Conservation (phyloP, 2,113 vertebrate genomes). For the Corythornis cristatus region DNA sequence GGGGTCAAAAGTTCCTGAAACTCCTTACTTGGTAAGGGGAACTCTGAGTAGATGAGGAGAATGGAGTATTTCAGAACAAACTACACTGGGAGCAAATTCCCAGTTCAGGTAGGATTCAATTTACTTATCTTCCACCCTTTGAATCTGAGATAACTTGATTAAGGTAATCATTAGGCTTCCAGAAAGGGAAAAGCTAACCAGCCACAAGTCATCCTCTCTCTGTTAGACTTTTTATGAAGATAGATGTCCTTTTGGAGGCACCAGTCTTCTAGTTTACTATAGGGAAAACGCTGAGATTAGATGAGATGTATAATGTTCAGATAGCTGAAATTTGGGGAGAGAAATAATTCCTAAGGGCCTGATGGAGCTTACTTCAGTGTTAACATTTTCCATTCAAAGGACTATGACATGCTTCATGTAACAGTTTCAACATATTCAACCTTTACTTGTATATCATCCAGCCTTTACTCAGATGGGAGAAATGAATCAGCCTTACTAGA, state of each 20-base stretch:
- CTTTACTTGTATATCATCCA: not conserved
- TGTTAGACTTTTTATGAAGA: not conserved
- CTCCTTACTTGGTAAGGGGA: not conserved
- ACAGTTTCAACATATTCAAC: not conserved
- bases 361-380: not conserved
- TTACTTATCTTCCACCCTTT: not conserved
- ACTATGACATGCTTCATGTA: not conserved
- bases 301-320: not conserved
- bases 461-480: not conserved
- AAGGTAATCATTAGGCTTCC: not conserved
- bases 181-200: not conserved
- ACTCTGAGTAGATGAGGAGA: not conserved
- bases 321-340: not conserved
- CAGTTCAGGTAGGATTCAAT: not conserved
- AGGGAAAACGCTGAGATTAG: not conserved
- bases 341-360: not conserved
- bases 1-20: not conserved
- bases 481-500: not conserved
- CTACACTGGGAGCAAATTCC: fast-evolving
- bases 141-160: not conserved
- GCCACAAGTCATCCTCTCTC: not conserved
- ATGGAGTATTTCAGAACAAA: not conserved
- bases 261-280: not conserved
- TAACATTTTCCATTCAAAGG: not conserved
- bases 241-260: not conserved